Base-by-base conservation (phyloP, 2,888 invertebrate species). In the Stegophylla sp. region DNA sequence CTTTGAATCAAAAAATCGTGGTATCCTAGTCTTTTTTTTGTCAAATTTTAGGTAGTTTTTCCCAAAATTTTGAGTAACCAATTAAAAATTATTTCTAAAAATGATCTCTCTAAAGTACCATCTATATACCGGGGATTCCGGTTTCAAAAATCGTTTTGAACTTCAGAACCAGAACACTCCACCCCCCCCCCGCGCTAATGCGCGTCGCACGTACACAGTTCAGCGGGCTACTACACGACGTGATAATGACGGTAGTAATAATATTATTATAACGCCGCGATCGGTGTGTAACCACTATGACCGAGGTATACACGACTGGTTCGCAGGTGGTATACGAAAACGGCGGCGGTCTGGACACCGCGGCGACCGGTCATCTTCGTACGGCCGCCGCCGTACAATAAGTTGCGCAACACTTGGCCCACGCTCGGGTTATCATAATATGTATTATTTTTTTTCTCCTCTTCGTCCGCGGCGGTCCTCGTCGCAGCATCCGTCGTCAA, bases 321-420 rank as follows among this genome's bases (percentile, higher is more conserved):
- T 23, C 17, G 12, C 34, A 9, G 43, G n/a, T 43, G 3, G 59
- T 59, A n/a, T 26, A 48, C 43, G 26, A 61, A 45, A 63, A 34
- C 51, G 51, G 41, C 4, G 23, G 51, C 64, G n/a, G 61, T 20
- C 28, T 51, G 17, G 26, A n/a, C 34, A 10, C 67, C 26, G 20
- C 17, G 61, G 12, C n/a, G 61, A 71, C 79, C 79, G 79, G 79
- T 79, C 79, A 71, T 77, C 79, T 79, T 63, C 79, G 61, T 79
- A 69, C 69, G 79, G 71, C 79, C 69, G 61, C 26, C 59, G 34
- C 43, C 43, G 15, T 20, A 53, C n/a, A n/a, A 41, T 20, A 34
- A 5, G 64, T 76, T 66, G 23, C 64, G 66, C 53, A 76, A 66
- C n/a, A 53, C 64, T 66, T 61, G 69, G 77, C 77, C 79, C 79